Evolutionary conservation across 2,888 invertebrate species (phyloP).

Genomic region (Odontothrips loti): DNA sequence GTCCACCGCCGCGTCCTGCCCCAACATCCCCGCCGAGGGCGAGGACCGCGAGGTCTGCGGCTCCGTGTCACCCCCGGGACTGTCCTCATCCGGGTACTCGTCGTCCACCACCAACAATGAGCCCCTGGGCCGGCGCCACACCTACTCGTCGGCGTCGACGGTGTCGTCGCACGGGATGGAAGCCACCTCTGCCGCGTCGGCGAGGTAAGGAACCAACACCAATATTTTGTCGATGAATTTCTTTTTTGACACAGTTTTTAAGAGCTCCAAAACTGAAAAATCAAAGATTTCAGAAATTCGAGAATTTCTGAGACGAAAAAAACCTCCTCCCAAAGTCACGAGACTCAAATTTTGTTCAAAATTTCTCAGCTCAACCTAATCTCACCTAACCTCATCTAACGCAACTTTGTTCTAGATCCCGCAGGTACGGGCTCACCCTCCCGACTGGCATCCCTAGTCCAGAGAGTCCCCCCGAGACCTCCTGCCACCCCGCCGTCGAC

Average conservation of each 20-base stretch:
- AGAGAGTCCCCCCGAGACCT: neutral
- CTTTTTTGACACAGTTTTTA: no score
- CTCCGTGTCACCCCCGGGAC: neutral
- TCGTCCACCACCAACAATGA: neutral
- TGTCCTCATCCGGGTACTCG: conserved; percentile 9
- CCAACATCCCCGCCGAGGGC: conserved; percentile 3
- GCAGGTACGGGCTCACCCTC: neutral
- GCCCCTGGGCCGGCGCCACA: neutral
- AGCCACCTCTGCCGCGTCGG: neutral
- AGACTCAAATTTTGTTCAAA: no score
- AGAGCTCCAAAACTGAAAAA: no score
- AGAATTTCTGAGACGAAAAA: no score
- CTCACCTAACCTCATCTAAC: no score
- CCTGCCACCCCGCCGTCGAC: neutral
- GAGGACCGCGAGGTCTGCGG: neutral
- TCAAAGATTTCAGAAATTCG: no score
- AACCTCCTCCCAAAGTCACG: no score
- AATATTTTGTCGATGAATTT: no score
- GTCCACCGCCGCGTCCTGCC: conserved; percentile 3
- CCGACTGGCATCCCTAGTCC: conserved; percentile 4
- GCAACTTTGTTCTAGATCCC: neutral
- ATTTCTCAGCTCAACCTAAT: no score
- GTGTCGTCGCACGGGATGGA: neutral
- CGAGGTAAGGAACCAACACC: neutral
- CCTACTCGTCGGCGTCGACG: neutral